These are phyloP conservation scores for Malacosoma neustria DNA, from an alignment of 2,888 invertebrate species.

Conservation along the genomic window DNA sequence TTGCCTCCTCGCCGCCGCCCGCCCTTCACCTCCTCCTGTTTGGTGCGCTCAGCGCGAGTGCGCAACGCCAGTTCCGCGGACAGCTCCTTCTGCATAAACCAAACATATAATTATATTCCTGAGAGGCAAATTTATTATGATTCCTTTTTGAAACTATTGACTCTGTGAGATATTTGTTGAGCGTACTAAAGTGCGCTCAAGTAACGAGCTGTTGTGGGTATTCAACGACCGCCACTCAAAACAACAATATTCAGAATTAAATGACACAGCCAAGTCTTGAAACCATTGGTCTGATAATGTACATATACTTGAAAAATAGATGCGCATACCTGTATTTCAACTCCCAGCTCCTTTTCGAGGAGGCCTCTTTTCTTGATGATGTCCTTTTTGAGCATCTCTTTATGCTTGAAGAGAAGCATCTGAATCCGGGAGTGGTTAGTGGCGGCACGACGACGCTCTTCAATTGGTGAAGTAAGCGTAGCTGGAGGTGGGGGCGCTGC, in stretches of 20 bases:
- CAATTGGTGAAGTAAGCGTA: slow-evolving; percentile 31
- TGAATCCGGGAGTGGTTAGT: slow-evolving; percentile 78
- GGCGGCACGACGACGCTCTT: slow-evolving; percentile 70
- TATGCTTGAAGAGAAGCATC: slow-evolving; percentile 88
- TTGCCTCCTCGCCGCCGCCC: slow-evolving; percentile 14
- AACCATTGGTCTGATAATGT: too few relatives aligned
- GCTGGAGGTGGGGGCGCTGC: slow-evolving; percentile 11
- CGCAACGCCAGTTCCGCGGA: slow-evolving; percentile 81
- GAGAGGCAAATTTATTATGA: too few relatives aligned
- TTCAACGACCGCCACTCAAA: too few relatives aligned
- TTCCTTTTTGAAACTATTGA: too few relatives aligned
- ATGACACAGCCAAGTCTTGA: too few relatives aligned
- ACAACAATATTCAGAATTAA: too few relatives aligned
- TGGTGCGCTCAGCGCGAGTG: slow-evolving; percentile 81
- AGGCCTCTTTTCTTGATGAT: slow-evolving; percentile 92
- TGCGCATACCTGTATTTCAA: slow-evolving; percentile 84
- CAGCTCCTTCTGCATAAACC: slow-evolving; percentile 86
- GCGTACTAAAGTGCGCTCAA: too few relatives aligned
- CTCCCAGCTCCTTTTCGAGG: slow-evolving; percentile 91
- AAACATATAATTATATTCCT: too few relatives aligned
- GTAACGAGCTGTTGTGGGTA: too few relatives aligned
- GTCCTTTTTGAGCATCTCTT: slow-evolving; percentile 93
- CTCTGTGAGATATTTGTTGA: too few relatives aligned
- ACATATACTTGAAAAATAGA: too few relatives aligned
- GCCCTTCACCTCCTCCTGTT: slow-evolving; percentile 79